A percentile compares a stretch with the other conserved stretches of the same genome.
Conservation (phyloP, 2,888 invertebrate species). For the Sarcophaga rosellei region DNA sequence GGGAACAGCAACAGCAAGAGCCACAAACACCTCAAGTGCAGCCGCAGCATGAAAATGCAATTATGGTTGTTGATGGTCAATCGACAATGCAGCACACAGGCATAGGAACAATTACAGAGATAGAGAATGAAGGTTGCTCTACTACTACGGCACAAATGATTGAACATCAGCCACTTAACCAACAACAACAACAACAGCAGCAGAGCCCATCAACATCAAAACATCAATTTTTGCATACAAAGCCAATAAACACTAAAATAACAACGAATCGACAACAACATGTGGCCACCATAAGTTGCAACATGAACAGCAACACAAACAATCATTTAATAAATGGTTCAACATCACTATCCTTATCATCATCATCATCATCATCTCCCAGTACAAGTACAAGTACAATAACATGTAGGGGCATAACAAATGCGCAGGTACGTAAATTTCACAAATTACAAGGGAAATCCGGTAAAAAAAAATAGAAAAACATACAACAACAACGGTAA, state of each 20-base stretch:
- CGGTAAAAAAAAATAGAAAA: slow-evolving; percentile 39
- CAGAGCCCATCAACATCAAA: slow-evolving; percentile 41
- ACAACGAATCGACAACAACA: slow-evolving; percentile 52
- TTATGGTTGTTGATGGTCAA: slow-evolving; percentile 66
- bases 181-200: slow-evolving; percentile 38
- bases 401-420: slow-evolving; percentile 51
- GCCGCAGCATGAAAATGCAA: slow-evolving; percentile 67
- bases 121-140: slow-evolving; percentile 36
- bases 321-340: slow-evolving; percentile 39
- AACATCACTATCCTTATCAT: neutral
- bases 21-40: slow-evolving; percentile 55
- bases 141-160: slow-evolving; percentile 37
- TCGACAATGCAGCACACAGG: slow-evolving; percentile 51
- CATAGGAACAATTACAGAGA: slow-evolving; percentile 22
- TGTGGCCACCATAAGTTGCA: slow-evolving; percentile 52
- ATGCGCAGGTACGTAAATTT: slow-evolving; percentile 70
- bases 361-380: slow-evolving; percentile 13
- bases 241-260: slow-evolving; percentile 68
- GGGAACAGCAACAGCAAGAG: slow-evolving; percentile 48
- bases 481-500: slow-evolving; percentile 10
- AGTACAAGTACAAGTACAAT: neutral
- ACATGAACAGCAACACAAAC: slow-evolving; percentile 27
- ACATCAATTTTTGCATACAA: slow-evolving; percentile 68
- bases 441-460: slow-evolving; percentile 60
- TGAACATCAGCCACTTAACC: slow-evolving; percentile 50